These are phyloP conservation scores for Pyrgilauda ruficollis DNA, from an alignment of 2,113 vertebrate species.

Conservation along the genomic window DNA sequence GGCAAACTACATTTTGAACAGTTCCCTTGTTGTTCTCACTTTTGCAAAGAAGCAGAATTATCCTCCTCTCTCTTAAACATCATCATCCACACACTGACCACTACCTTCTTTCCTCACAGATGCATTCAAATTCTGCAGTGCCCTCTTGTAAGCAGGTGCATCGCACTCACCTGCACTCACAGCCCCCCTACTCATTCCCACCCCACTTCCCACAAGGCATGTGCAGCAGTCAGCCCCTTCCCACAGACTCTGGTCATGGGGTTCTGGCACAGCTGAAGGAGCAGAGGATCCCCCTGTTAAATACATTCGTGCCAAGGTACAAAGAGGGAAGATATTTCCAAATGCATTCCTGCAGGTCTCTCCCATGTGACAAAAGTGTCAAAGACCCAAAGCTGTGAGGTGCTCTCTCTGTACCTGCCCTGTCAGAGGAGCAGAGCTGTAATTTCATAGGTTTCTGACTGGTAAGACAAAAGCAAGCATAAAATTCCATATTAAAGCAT, in stretches of 20 bases:
- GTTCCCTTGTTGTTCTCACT: not conserved
- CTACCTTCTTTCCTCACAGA: not conserved
- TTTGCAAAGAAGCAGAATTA: not conserved
- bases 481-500: not conserved
- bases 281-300: not conserved
- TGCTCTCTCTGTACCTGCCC: not conserved
- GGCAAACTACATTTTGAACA: not conserved
- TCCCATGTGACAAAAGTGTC: not conserved
- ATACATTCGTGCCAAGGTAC: not conserved
- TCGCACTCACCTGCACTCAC: not conserved
- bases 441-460: not conserved
- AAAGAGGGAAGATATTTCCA: not conserved
- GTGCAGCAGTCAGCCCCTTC: not conserved
- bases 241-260: not conserved
- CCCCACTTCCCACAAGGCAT: accelerated
- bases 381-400: not conserved
- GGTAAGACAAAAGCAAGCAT: not conserved
- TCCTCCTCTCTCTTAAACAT: not conserved
- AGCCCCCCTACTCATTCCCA: not conserved
- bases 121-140: not conserved
- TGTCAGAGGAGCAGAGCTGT: not conserved
- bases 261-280: not conserved
- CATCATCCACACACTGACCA: accelerated
- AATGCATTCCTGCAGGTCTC: not conserved
- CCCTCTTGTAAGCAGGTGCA: not conserved